phyloP scores from a whole-genome alignment of 2,113 vertebrate genomes.

The Campylorhamphus procurvoides region DNA sequence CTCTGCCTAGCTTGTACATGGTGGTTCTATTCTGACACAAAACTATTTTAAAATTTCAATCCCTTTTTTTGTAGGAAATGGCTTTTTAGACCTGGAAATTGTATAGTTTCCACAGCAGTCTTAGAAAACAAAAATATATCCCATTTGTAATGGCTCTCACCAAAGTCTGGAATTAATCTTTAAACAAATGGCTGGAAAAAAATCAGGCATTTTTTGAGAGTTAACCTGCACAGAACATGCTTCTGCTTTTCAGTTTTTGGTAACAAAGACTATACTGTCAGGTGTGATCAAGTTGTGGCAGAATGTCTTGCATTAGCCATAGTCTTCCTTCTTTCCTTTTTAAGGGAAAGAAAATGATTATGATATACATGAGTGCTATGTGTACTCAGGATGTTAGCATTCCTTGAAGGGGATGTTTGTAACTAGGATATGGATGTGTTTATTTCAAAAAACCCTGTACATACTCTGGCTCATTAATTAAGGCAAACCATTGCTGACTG shows the following conservation, averaged over 20 bases:
- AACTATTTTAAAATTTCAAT: background rate
- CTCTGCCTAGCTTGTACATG: background rate
- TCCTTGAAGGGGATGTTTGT: background rate
- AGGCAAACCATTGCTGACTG: background rate
- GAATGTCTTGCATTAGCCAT: background rate
- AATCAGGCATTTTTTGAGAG: background rate
- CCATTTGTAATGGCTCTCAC: background rate
- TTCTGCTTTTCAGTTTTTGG: background rate
- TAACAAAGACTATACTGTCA: background rate
- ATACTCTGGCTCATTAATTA: background rate
- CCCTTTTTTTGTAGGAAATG: background rate
- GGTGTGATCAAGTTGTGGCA: background rate
- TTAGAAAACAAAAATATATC: background rate
- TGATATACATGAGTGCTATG: background rate
- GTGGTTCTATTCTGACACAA: background rate
- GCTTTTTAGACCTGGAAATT: background rate
- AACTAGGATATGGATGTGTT: background rate
- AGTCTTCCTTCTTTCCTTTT: background rate
- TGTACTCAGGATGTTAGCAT: background rate
- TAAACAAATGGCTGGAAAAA: background rate
- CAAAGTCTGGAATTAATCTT: background rate
- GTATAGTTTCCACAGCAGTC: background rate
- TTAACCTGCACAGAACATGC: background rate
- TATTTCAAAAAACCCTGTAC: background rate
- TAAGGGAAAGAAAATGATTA: background rate